Evolutionary conservation across 2,797 vertebrate genomes (phyloP).

Genomic region (Simalia tracyae): DNA sequence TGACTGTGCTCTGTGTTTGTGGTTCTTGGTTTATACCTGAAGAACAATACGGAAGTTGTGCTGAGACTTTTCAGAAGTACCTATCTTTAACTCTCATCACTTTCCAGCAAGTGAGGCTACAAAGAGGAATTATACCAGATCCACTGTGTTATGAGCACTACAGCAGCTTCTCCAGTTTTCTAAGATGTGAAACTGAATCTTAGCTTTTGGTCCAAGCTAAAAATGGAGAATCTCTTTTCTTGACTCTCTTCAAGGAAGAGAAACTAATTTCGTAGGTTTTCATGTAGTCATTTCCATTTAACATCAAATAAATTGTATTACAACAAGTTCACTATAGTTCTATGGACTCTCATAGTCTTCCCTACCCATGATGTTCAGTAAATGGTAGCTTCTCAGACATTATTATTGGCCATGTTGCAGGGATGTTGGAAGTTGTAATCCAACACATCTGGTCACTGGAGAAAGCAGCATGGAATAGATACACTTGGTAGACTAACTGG

Average conservation of each 20-base stretch:
- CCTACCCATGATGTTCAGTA: neutral
- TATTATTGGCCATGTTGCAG: neutral
- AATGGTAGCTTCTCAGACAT: neutral
- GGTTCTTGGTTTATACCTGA: neutral
- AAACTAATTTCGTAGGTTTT: neutral
- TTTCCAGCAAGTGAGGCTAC: neutral
- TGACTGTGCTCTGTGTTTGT: neutral
- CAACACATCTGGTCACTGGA: neutral
- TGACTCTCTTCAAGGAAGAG: neutral
- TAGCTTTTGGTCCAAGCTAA: neutral
- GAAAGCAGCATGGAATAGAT: neutral
- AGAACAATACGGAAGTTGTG: neutral
- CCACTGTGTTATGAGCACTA: neutral
- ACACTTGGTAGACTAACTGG: neutral
- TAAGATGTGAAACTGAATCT: neutral
- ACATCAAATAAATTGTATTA: neutral
- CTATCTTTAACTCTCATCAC: neutral
- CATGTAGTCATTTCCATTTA: neutral
- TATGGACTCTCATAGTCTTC: neutral
- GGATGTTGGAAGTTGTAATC: neutral
- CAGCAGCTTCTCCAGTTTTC: neutral
- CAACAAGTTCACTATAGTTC: neutral
- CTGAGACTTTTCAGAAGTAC: neutral
- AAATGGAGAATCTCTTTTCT: neutral
- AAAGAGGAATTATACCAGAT: neutral